These are phyloP conservation scores for Takifugu bimaculatus DNA, from an alignment of 2,113 vertebrate genomes.

Conservation along the genomic window DNA sequence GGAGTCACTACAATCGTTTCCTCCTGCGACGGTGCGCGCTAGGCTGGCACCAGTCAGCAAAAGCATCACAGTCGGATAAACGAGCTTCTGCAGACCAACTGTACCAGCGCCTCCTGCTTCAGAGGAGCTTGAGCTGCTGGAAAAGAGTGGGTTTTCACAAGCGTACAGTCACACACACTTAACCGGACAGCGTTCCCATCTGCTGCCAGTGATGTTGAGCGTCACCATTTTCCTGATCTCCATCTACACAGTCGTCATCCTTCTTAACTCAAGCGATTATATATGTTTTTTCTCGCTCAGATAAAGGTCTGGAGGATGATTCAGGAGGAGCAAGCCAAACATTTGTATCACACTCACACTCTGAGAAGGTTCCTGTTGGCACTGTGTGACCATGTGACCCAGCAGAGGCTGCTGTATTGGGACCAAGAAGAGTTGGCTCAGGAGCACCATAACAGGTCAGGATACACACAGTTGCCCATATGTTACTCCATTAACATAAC, in stretches of 20 bases:
- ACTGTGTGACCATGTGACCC: constrained; percentile 70
- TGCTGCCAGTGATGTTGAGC: constrained; percentile 1
- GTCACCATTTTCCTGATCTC: constrained; percentile 22
- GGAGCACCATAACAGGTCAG: constrained; percentile 81
- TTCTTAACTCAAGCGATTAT: too few relatives aligned
- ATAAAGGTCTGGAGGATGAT: constrained; percentile 61
- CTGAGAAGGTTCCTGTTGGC: constrained; percentile 73
- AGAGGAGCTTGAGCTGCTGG: constrained; percentile 76
- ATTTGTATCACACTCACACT: constrained; percentile 61
- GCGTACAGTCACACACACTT: neutral
- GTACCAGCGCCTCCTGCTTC: constrained; percentile 71
- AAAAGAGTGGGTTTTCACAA: constrained; percentile 70
- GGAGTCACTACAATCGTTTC: constrained; percentile 68
- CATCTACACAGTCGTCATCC: too few relatives aligned
- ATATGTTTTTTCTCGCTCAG: constrained; percentile 36
- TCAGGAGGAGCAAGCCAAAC: constrained; percentile 63
- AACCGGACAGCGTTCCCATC: neutral
- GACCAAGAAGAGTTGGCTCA: constrained; percentile 70
- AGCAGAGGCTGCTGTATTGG: constrained; percentile 65
- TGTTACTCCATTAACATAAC: constrained; percentile 12
- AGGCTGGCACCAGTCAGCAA: constrained; percentile 74
- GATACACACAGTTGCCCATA: constrained; percentile 6
- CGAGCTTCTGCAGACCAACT: constrained; percentile 73
- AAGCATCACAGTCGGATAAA: constrained; percentile 65
- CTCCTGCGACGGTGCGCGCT: constrained; percentile 75